These are phyloP conservation scores for Drosophila carrolli DNA, from an alignment of 1,140 invertebrate species.

Conservation along the genomic window DNA sequence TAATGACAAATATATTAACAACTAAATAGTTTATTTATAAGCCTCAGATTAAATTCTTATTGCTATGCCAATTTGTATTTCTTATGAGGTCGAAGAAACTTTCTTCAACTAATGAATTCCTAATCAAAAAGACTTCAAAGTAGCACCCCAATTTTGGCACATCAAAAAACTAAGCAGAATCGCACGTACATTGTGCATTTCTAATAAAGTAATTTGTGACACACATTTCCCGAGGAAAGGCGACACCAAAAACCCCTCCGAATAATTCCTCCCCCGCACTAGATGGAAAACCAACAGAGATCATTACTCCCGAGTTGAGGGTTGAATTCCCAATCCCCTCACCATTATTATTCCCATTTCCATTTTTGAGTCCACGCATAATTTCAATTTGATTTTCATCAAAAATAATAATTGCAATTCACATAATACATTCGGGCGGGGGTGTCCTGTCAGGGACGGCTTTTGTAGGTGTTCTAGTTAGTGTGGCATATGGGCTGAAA, in stretches of 20 bases:
- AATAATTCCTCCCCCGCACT: constrained; percentile 25
- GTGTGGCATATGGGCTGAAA: constrained; percentile 62
- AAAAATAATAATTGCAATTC: constrained; percentile 72
- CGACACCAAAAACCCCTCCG: constrained; percentile 16
- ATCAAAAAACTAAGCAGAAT: constrained; percentile 23
- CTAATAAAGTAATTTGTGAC: constrained; percentile 73
- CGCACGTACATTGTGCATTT: constrained; percentile 29
- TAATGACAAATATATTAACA: no score
- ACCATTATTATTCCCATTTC: constrained; percentile 9
- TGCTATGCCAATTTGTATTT: no score
- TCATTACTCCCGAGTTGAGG: constrained; percentile 24
- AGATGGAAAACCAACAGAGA: constrained; percentile 25
- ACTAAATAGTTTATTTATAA: no score
- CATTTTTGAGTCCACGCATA: constrained; percentile 62
- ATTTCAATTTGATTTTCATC: constrained; percentile 76
- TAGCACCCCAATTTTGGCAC: constrained; percentile 7
- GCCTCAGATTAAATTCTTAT: no score
- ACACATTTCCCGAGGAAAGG: constrained; percentile 32
- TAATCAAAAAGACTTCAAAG: constrained; percentile 21
- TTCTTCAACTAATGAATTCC: constrained; percentile 2
- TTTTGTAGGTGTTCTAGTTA: constrained; percentile 31
- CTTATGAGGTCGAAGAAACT: not conserved
- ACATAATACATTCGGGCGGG: constrained; percentile 24
- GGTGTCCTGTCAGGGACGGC: constrained; percentile 43
- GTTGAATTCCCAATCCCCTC: constrained; percentile 12